Evolutionary conservation across 2,888 invertebrate genomes (phyloP), one percentile per base, ranked within the genome.

Genomic region (Megastigmus dorsalis): DNA sequence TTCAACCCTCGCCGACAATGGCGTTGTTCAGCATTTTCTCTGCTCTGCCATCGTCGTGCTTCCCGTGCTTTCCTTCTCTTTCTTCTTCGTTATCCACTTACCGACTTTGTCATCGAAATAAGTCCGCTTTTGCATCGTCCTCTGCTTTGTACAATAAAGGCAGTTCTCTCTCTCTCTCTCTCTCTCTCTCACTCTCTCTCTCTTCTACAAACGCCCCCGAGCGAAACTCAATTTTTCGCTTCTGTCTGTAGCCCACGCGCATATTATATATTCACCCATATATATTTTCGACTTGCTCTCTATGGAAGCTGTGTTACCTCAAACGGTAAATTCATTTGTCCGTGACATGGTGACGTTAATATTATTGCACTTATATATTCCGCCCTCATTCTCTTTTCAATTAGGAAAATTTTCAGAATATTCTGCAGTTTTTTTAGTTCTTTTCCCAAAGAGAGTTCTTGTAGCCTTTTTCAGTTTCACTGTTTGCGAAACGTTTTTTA

Each of bases 341-440:
- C n/a, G n/a, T n/a, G n/a, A n/a, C n/a, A n/a, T n/a, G n/a, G n/a
- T n/a, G n/a, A n/a, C n/a, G n/a, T n/a, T n/a, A n/a, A n/a, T n/a
- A n/a, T n/a, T n/a, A n/a, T n/a, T n/a, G n/a, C n/a, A n/a, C n/a
- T n/a, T n/a, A n/a, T n/a, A n/a, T n/a, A n/a, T n/a, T n/a, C n/a
- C n/a, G n/a, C n/a, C 28, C 18, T 33, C 33, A 60, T 45, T 60
- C 45, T 30, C 13, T 30, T 45, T 45, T 45, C 60, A 60, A 60
- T 60, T 60, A 45, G 18, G 23, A 60, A 60, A 60, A 20, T 60
- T 60, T 28, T 15, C 57, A n/a, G 57, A 57, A 2, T 45, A n/a
- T n/a, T n/a, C n/a, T n/a, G n/a, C n/a, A n/a, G n/a, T n/a, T n/a
- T n/a, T n/a, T n/a, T n/a, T n/a, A n/a, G n/a, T n/a, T n/a, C n/a